Percentiles rank a stretch among this genome's conserved stretches.
Evolutionary conservation across 2,797 vertebrate genomes (phyloP).

Genomic region (Channa striata): DNA sequence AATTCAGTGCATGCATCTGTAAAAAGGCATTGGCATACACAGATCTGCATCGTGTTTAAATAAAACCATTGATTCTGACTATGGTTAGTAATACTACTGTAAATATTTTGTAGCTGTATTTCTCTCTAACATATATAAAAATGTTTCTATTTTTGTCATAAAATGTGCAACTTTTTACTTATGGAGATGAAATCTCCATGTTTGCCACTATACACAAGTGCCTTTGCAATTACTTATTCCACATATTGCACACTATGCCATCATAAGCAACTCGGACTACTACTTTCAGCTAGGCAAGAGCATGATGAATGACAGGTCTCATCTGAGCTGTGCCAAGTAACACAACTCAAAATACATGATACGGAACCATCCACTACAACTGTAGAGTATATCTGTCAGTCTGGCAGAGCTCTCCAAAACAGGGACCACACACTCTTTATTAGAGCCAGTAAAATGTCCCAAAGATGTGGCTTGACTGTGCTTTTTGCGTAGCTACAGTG

Average conservation of each 20-base stretch:
- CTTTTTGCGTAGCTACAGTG: constrained; percentile 75
- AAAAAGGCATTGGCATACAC: no score
- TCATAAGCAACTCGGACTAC: constrained; percentile 64
- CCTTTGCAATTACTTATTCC: constrained; percentile 62
- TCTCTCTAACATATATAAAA: constrained; percentile 49
- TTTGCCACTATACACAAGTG: constrained; percentile 31
- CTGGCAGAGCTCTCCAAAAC: constrained; percentile 73
- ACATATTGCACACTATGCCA: constrained; percentile 60
- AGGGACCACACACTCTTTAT: constrained; percentile 83
- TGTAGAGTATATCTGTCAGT: constrained; percentile 79
- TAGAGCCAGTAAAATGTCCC: constrained; percentile 82
- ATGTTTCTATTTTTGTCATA: constrained; percentile 34
- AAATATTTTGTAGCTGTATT: constrained; percentile 48
- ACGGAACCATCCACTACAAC: constrained; percentile 82
- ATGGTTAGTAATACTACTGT: constrained; percentile 20
- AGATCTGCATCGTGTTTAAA: no score
- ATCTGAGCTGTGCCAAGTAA: constrained; percentile 73
- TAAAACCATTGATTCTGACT: constrained; percentile 47
- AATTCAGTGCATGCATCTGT: background rate
- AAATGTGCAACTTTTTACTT: constrained; percentile 16
- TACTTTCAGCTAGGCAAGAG: constrained; percentile 61
- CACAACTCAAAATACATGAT: constrained; percentile 83
- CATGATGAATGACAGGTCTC: constrained; percentile 75
- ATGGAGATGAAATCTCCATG: constrained; percentile 26
- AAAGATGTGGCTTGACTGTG: constrained; percentile 68